phyloP scores from a whole-genome alignment of 2,888 invertebrate genomes.

The Ametastegia equiseti region DNA sequence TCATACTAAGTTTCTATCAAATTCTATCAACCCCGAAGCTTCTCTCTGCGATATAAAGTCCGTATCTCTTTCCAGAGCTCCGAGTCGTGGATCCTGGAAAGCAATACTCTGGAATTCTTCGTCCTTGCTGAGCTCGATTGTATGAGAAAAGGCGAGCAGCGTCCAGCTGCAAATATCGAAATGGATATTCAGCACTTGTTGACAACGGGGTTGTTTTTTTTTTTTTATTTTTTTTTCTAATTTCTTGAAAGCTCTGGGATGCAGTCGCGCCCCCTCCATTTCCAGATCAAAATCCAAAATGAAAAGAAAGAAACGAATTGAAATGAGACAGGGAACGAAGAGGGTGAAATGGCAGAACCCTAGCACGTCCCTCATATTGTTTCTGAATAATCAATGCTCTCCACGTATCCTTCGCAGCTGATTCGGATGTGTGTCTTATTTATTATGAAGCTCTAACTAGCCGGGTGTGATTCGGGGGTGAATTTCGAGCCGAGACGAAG shows the following conservation, averaged over 20 bases:
- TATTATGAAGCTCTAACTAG: background rate
- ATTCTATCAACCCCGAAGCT: no score
- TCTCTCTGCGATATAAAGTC: no score
- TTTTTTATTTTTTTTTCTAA: background rate
- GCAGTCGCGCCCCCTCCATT: no score
- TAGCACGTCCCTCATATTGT: background rate
- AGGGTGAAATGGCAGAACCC: background rate
- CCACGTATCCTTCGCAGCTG: conserved; percentile 2
- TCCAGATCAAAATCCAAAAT: background rate
- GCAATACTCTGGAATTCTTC: background rate
- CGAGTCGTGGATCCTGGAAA: background rate
- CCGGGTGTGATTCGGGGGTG: background rate
- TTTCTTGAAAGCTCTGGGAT: background rate
- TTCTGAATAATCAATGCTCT: conserved; percentile 13
- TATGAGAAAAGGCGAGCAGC: background rate
- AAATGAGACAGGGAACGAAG: background rate
- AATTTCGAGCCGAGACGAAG: background rate
- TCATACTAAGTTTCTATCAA: no score
- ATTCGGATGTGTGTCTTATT: conserved; percentile 10
- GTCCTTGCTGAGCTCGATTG: background rate
- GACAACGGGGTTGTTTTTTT: background rate
- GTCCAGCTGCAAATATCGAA: background rate
- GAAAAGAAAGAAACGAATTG: no score
- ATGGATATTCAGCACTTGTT: background rate
- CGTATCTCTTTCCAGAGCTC: no score